Conservation (phyloP, 2,113 vertebrate species). For the Colistium nudipinnis region DNA sequence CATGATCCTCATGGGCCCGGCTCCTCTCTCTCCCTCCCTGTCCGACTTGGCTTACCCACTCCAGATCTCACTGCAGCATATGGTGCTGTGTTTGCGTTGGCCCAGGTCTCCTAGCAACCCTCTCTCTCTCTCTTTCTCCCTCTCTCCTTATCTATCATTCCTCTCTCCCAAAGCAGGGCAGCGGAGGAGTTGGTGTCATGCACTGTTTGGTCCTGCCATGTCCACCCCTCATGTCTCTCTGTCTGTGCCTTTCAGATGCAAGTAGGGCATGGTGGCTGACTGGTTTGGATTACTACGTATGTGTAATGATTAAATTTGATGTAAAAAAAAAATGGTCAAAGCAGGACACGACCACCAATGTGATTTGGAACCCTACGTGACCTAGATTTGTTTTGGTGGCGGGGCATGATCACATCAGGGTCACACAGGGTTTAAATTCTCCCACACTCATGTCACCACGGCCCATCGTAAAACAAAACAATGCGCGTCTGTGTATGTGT, state of each 20-base stretch:
- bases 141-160: slow-evolving; percentile 35
- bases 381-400: slow-evolving; percentile 56
- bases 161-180: slow-evolving; percentile 57
- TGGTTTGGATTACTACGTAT: slow-evolving; percentile 58
- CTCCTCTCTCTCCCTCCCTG: slow-evolving; percentile 18
- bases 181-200: slow-evolving; percentile 69
- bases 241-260: slow-evolving; percentile 26
- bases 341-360: slow-evolving; percentile 24
- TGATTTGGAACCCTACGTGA: slow-evolving; percentile 40
- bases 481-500: background rate
- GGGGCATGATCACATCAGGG: slow-evolving; percentile 34
- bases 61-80: slow-evolving; percentile 78
- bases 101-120: slow-evolving; percentile 82
- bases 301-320: slow-evolving; percentile 54
- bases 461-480: background rate
- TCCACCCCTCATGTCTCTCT: slow-evolving; percentile 40
- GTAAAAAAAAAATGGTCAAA: slow-evolving; percentile 42
- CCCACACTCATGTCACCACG: slow-evolving; percentile 1
- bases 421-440: slow-evolving; percentile 17
- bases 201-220: slow-evolving; percentile 67
- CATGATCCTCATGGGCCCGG: slow-evolving; percentile 46
- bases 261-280: slow-evolving; percentile 54
- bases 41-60: slow-evolving; percentile 59
- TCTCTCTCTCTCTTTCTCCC: slow-evolving; percentile 49
- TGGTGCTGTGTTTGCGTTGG: slow-evolving; percentile 80